Conservation (phyloP, 2,888 invertebrate genomes). For the Acronicta leporina region DNA sequence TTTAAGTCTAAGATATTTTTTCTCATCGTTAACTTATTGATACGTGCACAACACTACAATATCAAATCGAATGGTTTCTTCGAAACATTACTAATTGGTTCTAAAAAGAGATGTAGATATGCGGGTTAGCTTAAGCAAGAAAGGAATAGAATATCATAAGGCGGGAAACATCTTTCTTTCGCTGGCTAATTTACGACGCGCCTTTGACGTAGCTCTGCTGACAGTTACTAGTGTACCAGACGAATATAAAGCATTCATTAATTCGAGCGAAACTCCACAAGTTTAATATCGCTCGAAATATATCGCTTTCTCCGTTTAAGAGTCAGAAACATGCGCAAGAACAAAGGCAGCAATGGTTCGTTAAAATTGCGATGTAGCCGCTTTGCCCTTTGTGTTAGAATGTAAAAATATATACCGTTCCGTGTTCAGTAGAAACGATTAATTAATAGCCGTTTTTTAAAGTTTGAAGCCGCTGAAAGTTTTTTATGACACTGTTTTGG, state of each 20-base stretch:
- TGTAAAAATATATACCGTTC: constrained; percentile 70
- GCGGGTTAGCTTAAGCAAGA: constrained; percentile 48
- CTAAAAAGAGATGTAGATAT: constrained; percentile 65
- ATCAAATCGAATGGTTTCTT: constrained; percentile 69
- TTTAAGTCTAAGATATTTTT: constrained; percentile 22
- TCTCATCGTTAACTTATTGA: constrained; percentile 31
- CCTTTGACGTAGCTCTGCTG: constrained; percentile 71
- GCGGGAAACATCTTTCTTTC: constrained; percentile 86
- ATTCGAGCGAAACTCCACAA: constrained; percentile 69
- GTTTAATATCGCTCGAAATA: constrained; percentile 71
- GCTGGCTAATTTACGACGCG: constrained; percentile 71
- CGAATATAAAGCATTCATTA: constrained; percentile 82
- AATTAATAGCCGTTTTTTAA: constrained; percentile 64
- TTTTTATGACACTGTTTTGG: constrained; percentile 52
- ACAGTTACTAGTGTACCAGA: constrained; percentile 76
- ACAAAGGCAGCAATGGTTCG: constrained; percentile 84
- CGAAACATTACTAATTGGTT: constrained; percentile 77
- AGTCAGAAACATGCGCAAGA: constrained; percentile 56
- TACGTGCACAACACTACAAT: constrained; percentile 46
- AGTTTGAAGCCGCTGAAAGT: constrained; percentile 51
- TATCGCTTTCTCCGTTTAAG: constrained; percentile 70
- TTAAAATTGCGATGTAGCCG: constrained; percentile 67
- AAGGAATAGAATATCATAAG: constrained; percentile 62
- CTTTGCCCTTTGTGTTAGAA: constrained; percentile 51
- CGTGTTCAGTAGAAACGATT: constrained; percentile 63